These are phyloP conservation scores for Petrolisthes cinctipes DNA, from an alignment of 2,888 invertebrate species.

Conservation along the genomic window DNA sequence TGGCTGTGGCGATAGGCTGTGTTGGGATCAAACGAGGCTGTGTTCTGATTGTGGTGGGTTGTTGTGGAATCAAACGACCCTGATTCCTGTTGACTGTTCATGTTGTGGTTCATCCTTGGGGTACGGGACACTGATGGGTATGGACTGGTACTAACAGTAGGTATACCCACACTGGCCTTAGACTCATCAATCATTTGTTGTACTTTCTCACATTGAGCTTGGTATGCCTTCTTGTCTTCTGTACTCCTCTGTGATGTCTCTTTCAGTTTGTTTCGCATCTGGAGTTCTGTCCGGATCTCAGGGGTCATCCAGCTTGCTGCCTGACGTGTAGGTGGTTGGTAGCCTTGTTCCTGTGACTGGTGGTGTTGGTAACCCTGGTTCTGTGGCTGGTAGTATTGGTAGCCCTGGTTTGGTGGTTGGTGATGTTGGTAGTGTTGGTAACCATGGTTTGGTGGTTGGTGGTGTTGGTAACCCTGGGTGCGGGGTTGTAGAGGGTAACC, in stretches of 20 bases:
- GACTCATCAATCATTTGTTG: conserved; percentile 31
- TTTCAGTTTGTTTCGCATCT: conserved; percentile 11
- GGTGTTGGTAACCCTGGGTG: conserved; percentile 1
- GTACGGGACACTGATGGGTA: neutral
- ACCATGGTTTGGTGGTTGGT: neutral
- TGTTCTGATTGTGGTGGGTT: too few species aligned
- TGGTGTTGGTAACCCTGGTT: neutral
- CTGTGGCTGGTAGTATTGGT: neutral
- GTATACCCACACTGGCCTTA: conserved; percentile 17
- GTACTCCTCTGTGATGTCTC: neutral
- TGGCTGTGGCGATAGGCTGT: too few species aligned
- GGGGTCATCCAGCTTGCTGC: conserved; percentile 23
- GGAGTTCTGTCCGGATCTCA: conserved; percentile 26
- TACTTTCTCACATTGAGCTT: conserved; percentile 29
- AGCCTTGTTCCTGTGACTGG: neutral
- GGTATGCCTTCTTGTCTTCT: conserved; percentile 14
- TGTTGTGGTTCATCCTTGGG: neutral
- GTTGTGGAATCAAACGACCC: too few species aligned
- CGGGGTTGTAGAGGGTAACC: neutral
- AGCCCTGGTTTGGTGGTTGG: neutral
- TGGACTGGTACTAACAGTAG: neutral
- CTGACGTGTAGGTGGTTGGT: neutral
- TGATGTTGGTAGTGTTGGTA: neutral
- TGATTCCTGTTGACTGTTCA: too few species aligned
- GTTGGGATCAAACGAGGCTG: too few species aligned